Percentiles rank a stretch among this genome's conserved stretches.
Conservation (phyloP, 2,113 vertebrate genomes). For the Hemiscyllium ocellatum region DNA sequence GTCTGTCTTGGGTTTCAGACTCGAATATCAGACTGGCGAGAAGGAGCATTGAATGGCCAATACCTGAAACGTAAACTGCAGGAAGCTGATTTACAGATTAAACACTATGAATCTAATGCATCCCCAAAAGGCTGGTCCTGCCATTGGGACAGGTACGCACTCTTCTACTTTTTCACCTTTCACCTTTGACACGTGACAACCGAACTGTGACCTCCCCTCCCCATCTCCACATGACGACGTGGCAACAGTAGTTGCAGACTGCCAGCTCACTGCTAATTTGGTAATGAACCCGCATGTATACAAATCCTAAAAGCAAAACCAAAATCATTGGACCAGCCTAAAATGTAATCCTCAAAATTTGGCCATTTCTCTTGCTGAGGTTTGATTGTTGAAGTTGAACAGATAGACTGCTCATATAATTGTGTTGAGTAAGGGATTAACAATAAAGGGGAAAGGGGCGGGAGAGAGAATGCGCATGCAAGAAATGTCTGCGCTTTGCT, state of each 20-base stretch:
- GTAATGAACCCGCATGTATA: neutral
- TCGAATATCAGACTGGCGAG: slow-evolving; percentile 94
- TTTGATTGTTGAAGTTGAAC: slow-evolving; percentile 27
- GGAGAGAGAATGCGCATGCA: slow-evolving; percentile 74
- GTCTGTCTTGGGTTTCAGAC: slow-evolving; percentile 64
- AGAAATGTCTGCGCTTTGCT: slow-evolving; percentile 96
- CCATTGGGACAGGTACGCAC: slow-evolving; percentile 99
- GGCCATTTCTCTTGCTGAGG: slow-evolving; percentile 31
- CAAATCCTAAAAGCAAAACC: slow-evolving; percentile 25
- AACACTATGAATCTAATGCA: slow-evolving; percentile 99
- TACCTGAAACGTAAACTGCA: slow-evolving; percentile 97
- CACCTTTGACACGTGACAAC: slow-evolving; percentile 77
- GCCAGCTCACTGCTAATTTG: slow-evolving; percentile 7
- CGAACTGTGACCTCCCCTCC: slow-evolving; percentile 76
- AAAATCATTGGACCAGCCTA: slow-evolving; percentile 48
- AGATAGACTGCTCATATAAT: slow-evolving; percentile 45
- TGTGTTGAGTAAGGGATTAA: slow-evolving; percentile 58
- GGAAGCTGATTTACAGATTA: slow-evolving; percentile 97
- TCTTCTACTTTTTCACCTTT: slow-evolving; percentile 84
- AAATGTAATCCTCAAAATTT: slow-evolving; percentile 40
- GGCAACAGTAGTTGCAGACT: slow-evolving; percentile 52
- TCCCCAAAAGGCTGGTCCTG: slow-evolving; percentile 99
- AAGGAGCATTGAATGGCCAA: slow-evolving; percentile 92
- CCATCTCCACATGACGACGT: slow-evolving; percentile 63
- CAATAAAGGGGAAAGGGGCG: slow-evolving; percentile 63